Conservation (phyloP, 2,888 invertebrate genomes). For the Xylocampa areola region DNA sequence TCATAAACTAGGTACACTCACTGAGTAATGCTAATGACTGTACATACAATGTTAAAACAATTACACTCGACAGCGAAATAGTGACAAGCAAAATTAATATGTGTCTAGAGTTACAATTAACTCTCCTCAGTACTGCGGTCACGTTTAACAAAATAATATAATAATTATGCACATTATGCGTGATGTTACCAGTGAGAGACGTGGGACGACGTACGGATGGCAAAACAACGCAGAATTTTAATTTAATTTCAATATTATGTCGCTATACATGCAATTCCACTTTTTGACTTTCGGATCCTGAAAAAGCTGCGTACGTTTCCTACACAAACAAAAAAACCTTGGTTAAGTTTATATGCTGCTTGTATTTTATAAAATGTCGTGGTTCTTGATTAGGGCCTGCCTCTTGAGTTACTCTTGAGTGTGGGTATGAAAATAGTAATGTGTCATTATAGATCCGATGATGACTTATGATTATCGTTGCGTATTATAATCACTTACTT, state of each 20-base stretch:
- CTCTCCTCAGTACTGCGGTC: slow-evolving; percentile 47
- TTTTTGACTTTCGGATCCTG: background rate
- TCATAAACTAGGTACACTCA: slow-evolving; percentile 5
- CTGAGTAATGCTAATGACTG: slow-evolving; percentile 1
- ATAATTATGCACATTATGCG: slow-evolving; percentile 58
- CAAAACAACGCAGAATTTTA: slow-evolving; percentile 24
- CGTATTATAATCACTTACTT: too few species aligned
- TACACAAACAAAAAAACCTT: too few species aligned
- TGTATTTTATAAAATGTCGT: too few species aligned
- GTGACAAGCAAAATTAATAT: slow-evolving; percentile 36
- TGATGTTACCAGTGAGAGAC: slow-evolving; percentile 50
- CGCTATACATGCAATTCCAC: too few species aligned
- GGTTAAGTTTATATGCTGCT: too few species aligned
- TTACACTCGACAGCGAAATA: slow-evolving; percentile 19
- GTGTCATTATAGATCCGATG: too few species aligned
- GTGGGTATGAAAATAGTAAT: too few species aligned
- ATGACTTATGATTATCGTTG: too few species aligned
- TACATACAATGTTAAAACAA: slow-evolving; percentile 12
- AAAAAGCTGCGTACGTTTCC: too few species aligned
- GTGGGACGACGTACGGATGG: slow-evolving; percentile 43
- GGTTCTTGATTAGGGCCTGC: too few species aligned
- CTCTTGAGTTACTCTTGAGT: too few species aligned
- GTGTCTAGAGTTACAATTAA: slow-evolving; percentile 38
- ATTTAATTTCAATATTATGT: too few species aligned
- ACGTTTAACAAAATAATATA: slow-evolving; percentile 60